Evolutionary conservation across 2,113 vertebrate genomes (phyloP).

Genomic region (Triplophysa rosa): DNA sequence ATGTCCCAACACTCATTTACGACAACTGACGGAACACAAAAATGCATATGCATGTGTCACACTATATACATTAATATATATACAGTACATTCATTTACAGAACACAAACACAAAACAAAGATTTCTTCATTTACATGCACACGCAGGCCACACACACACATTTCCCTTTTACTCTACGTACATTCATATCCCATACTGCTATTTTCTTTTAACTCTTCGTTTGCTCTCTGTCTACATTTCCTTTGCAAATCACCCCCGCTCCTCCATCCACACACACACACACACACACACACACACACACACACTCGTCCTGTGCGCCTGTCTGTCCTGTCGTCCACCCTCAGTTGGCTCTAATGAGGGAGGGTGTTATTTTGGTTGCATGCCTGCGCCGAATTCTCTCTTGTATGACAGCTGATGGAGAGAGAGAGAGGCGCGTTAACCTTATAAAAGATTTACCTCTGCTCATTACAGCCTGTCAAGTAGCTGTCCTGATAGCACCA

Average conservation of each 20-base stretch:
- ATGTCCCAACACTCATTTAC: conserved; percentile 37
- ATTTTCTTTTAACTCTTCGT: conserved; percentile 37
- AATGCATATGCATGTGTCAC: conserved; percentile 40
- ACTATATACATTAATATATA: not conserved
- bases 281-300: not conserved
- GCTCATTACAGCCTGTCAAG: conserved; percentile 93
- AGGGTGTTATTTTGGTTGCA: conserved; percentile 67
- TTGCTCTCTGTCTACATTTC: conserved; percentile 51
- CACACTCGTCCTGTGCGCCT: conserved; percentile 79
- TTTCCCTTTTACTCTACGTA: conserved; percentile 57
- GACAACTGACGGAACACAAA: conserved; percentile 10
- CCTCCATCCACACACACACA: conserved; percentile 77
- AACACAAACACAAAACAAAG: not conserved
- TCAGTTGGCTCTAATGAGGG: conserved; percentile 89
- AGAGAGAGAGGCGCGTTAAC: conserved; percentile 81
- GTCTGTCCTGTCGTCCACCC: conserved; percentile 74
- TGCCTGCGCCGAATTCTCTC: conserved; percentile 84
- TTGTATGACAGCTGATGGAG: conserved; percentile 91
- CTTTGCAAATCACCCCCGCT: conserved; percentile 25
- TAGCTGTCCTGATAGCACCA: conserved; percentile 77
- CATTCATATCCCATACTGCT: conserved; percentile 57
- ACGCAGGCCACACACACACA: not conserved
- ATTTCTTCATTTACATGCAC: not conserved
- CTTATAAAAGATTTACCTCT: conserved; percentile 95
- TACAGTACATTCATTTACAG: not conserved